Evolutionary conservation across 2,797 vertebrate genomes (phyloP), one percentile per base, ranked within the genome.

Genomic region (Florisuga fusca): DNA sequence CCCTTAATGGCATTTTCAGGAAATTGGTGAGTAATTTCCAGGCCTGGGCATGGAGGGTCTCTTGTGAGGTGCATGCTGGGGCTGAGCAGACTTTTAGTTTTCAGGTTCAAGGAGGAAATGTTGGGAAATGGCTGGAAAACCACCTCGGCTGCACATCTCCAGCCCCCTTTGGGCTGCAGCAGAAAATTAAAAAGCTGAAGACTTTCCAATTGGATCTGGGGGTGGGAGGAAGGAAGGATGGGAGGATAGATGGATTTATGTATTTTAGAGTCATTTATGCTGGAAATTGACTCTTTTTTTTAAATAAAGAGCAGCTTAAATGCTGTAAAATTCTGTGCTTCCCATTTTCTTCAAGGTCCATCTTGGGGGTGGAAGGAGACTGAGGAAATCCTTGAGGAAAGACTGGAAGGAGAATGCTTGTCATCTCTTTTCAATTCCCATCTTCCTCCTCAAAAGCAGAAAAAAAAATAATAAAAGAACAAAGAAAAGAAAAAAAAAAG

Each of bases 371-470:
- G 48, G 48, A 50, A 50, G 48, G 48, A 50, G 48, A 13, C 48
- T 50, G 48, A 50, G 48, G 22, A 50, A 50, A 21, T 50, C 21
- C 48, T 50, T 50, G 48, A 50, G 48, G 48, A 15, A 57, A 78
- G 51, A 15, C 31, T 68, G 57, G 15, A 17, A 77, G 33, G 59
- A 77, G 26, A 48, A 21, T 1, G 3, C 1, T 0, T 19, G 5
- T 31, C 6, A 7, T 34, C 69, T 54, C 48, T 38, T 90, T 20
- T 54, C 1, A 0, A 22, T 77, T 53, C 45, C 12, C 23, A 59
- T 63, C 41, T 20, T 69, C 25, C 50, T 72, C 59, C 43, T 51
- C n/a, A 43, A 73, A 50, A 15, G 21, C 54, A 59, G 34, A 5
- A 22, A 46, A 29, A 54, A 8, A 7, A 4, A 0, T n/a, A n/a